A percentile compares a stretch with the other conserved stretches of the same genome.
Conservation (phyloP, 2,797 vertebrate genomes). For the Strix occidentalis region DNA sequence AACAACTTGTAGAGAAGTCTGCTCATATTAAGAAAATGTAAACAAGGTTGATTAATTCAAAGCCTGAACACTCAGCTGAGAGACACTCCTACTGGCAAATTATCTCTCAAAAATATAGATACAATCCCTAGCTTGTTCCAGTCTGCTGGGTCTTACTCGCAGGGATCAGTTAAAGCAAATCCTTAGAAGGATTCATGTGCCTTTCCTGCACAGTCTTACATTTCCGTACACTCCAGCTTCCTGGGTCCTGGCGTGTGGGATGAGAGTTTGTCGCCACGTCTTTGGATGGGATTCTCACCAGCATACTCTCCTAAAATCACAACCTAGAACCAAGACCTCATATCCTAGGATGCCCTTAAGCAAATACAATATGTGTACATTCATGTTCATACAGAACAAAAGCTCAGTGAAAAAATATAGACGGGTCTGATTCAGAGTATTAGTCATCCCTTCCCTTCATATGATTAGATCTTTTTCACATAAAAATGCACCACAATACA, state of each 20-base stretch:
- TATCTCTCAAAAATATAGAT: background rate
- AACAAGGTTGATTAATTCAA: background rate
- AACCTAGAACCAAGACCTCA: background rate
- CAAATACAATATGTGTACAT: background rate
- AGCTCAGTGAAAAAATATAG: background rate
- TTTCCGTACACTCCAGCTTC: rapidly evolving
- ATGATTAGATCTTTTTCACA: background rate
- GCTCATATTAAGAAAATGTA: background rate
- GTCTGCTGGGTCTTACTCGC: background rate
- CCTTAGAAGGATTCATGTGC: background rate
- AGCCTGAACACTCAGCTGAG: background rate
- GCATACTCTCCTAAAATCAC: background rate
- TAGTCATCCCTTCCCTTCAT: background rate
- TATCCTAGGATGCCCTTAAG: background rate
- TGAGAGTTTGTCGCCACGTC: rapidly evolving
- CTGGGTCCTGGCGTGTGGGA: background rate
- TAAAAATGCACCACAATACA: background rate
- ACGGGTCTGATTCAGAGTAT: background rate
- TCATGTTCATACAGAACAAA: background rate
- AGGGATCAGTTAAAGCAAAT: background rate
- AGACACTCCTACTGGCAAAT: background rate
- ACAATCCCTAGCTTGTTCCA: background rate
- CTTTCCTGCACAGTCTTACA: background rate
- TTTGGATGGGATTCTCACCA: background rate
- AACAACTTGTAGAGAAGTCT: background rate